Conservation (phyloP, 2,888 invertebrate species). For the Dicycla oo region DNA sequence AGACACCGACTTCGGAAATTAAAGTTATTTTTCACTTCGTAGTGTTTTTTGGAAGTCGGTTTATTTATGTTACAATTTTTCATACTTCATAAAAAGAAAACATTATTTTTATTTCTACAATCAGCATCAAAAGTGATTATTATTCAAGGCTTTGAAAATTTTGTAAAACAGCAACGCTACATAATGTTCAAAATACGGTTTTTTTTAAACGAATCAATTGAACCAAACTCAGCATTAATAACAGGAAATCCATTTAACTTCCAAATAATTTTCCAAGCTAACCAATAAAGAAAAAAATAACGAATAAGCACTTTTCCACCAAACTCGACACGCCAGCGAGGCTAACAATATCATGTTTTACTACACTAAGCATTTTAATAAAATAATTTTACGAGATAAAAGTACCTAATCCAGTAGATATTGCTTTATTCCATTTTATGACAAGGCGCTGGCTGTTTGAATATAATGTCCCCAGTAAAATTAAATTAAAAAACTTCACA, state of each 20-base stretch:
- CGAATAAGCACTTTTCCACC: slow-evolving; percentile 11
- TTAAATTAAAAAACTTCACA: slow-evolving; percentile 42
- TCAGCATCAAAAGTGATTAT: background rate
- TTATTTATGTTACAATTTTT: no score
- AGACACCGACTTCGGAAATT: no score
- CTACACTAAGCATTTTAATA: slow-evolving; percentile 53
- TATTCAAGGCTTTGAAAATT: background rate
- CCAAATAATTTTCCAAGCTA: background rate
- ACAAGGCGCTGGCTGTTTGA: slow-evolving; percentile 31
- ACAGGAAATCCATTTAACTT: background rate
- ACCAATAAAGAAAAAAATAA: background rate
- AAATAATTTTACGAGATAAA: slow-evolving; percentile 61
- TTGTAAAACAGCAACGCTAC: no score
- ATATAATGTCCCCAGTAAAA: slow-evolving; percentile 42
- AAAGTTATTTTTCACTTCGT: no score
- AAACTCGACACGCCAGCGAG: slow-evolving; percentile 15
- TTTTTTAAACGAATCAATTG: background rate
- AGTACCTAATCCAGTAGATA: slow-evolving; percentile 54
- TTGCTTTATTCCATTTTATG: slow-evolving; percentile 61
- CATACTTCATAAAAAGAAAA: no score
- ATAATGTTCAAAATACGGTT: background rate
- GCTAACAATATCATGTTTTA: slow-evolving; percentile 37
- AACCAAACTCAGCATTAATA: background rate
- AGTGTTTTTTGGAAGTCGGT: no score
- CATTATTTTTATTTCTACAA: background rate